Evolutionary conservation across 2,113 vertebrate genomes (phyloP), one percentile per base, ranked within the genome.

Genomic region (Spheniscus mendiculus): DNA sequence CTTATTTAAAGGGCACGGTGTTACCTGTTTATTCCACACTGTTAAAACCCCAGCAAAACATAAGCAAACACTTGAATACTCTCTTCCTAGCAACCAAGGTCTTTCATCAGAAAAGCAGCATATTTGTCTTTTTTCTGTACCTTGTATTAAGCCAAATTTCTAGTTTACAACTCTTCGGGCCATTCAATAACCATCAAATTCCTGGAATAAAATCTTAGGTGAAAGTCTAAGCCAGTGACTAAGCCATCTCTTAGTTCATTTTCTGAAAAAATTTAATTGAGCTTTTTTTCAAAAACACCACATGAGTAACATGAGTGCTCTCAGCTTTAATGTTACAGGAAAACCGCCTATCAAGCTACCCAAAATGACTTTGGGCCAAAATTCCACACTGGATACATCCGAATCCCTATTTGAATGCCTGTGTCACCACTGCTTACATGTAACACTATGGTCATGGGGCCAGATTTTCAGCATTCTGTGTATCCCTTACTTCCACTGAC

Each of bases 1-100:
- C 22, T 27, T 84, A 83, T 92, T 96, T 92, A 91, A 96, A 94
- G 91, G 62, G 52, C 16, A 5, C 49, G 7, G 47, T 38, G 11
- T 93, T 92, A 87, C 61, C 52, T 90, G 76, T 92, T 97, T 96
- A 87, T 94, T 67, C 59, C 74, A 76, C 66, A 38, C 71, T 89
- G 79, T 91, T 82, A 86, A 97, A 92, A 70, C 72, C 81, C 62
- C 84, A 83, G 69, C 25, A 92, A 87, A 95, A 86, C 86, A 88
- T 65, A 79, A 93, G 52, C 56, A 71, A 86, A 93, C 89, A 95
- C 95, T 96, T 83, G 87, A 89, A 71, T 81, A 70, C 80, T 71
- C 87, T 96, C 94, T 89, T 98, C 97, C 97, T 98, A 98, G 98
- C 97, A 98, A 98, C 97, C 94, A 97, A 98, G 95, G 96, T 81